Base-by-base conservation (phyloP, 2,113 vertebrate species). In the Probosciger aterrimus region DNA sequence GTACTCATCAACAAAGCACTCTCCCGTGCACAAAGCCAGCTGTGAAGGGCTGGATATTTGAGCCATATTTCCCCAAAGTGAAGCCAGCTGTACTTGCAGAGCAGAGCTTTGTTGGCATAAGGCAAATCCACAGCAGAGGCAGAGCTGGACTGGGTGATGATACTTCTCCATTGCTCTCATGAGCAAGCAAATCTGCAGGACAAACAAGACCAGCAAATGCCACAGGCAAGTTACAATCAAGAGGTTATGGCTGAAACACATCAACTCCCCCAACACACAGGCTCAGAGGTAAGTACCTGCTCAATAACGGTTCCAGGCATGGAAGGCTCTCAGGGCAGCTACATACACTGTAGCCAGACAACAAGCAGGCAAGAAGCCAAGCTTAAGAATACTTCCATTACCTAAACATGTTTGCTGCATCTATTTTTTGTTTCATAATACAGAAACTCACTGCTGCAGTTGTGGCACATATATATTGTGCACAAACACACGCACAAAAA, bases 1-100 rank as follows among this genome's bases (percentile, higher is more conserved):
- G 10, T 5, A 2, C 46, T 4, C 3, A 24, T 19, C 39, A 31
- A 13, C 10, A 18, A 6, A n/a, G 35, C 24, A 2, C 30, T 5
- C 67, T 55, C 59, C 7, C 25, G 0, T 2, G 14, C n/a, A 35
- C n/a, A 12, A 4, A 27, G 47, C 41, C 57, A 20, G 41, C 57
- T 11, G 3, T 1, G 2, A 9, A 19, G 65, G 43, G 62, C 30
- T 30, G 49, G 27, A 8, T 14, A 5, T 3, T 11, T n/a, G 3
- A 12, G 37, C 52, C 15, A 0, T 3, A 10, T 3, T 3, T 65
- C 52, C 62, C 33, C n/a, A 3, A 4, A 25, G 43, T 2, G 11
- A 41, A 33, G 2, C 33, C 37, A 14, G 78, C 69, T 13, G 27
- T 18, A 7, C 86, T 3, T 6, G n/a, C n/a, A 19, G 10, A 57